Base-by-base conservation (phyloP, 2,888 invertebrate species). In the Tinea pellionella region DNA sequence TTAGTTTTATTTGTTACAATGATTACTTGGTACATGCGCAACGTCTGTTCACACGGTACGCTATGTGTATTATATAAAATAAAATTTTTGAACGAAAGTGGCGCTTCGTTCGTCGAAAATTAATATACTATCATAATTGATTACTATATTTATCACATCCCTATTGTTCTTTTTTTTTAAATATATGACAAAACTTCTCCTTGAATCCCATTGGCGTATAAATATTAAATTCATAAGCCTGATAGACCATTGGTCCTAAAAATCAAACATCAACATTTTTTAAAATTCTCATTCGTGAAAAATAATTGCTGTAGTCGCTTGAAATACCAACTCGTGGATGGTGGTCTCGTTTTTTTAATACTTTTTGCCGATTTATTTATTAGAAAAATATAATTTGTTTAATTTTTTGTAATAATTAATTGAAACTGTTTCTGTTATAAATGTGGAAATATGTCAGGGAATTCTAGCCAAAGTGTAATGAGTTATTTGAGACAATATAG, bases 401-500 rank as follows among this genome's bases (percentile, higher is more conserved):
- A 53, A 3, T 9, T 19, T 53, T 24, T 4, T 53, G 19, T 19
- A 53, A 4, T 24, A 19, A 53, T 24, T 53, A 12, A 53, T 19
- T 53, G 1, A 11, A 53, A 53, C 3, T 51, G 8, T 19, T 18
- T 24, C 9, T 11, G 53, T 15, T 19, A 12, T 24, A 53, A 18
- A 24, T 53, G 16, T 24, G 12, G 24, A 53, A 53, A 24, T 65
- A 87, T 87, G 87, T 83, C 86, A 65, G 80, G 86, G 68, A 77
- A 77, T 67, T 79, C 78, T 67, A 90, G 89, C 69, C 89, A 90
- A 59, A 90, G 88, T 73, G 80, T 90, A 67, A 78, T 91, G 71
- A 90, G 89, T 75, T 89, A 90, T 77, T 82, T 93, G 66, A 88
- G 92, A 68, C 91, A 90, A 72, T 93, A 92, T 73, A 89, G 92